These are phyloP conservation scores for Eristalis arbustorum DNA, from an alignment of 2,888 invertebrate species.

Conservation along the genomic window DNA sequence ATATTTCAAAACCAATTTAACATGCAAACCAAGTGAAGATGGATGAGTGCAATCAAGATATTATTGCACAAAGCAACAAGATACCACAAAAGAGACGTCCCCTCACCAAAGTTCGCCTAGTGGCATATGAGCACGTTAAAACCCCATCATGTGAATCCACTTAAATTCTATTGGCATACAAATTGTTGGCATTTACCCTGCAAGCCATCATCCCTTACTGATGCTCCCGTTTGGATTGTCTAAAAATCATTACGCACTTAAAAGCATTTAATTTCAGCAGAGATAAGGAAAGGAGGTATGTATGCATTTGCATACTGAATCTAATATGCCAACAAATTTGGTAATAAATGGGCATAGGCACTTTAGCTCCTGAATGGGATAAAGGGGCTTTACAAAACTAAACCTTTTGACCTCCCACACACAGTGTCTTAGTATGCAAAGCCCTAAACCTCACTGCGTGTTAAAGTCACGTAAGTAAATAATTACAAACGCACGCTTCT, in stretches of 20 bases:
- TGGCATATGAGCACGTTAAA: background rate
- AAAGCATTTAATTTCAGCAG: background rate
- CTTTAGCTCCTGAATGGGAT: background rate
- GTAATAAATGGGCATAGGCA: background rate
- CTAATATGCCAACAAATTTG: background rate
- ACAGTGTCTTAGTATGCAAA: background rate
- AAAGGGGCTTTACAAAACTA: constrained; percentile 1
- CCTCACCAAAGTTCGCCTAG: background rate
- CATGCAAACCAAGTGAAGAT: background rate
- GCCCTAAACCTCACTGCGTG: background rate
- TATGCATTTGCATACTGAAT: background rate
- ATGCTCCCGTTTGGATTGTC: background rate
- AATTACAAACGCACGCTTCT: background rate
- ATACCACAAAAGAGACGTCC: background rate
- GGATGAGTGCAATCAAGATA: background rate
- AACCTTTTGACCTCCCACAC: background rate
- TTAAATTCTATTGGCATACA: constrained; percentile 1
- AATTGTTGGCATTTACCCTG: background rate
- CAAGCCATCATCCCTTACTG: background rate
- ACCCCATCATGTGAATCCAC: constrained; percentile 1
- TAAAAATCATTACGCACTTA: constrained; percentile 2
- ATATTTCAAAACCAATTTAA: background rate
- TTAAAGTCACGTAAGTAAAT: constrained; percentile 15
- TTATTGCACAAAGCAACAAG: background rate
- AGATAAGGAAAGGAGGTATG: background rate